phyloP scores from a whole-genome alignment of 2,113 vertebrate species.

The Petrocephalus zakoni region DNA sequence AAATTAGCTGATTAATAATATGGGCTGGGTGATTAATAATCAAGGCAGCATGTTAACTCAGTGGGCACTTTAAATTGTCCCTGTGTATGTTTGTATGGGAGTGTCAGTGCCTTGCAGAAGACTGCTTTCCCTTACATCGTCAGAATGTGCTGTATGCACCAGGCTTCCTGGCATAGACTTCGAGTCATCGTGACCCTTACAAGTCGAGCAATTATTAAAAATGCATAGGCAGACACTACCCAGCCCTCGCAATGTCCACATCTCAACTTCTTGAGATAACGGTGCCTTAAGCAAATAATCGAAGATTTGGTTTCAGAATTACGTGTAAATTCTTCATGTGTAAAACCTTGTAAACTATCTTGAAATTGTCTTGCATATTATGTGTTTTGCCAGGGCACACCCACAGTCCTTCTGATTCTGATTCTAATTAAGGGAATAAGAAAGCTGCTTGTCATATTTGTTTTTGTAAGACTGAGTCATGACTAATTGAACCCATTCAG shows the following conservation, averaged over 20 bases:
- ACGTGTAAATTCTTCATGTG: not conserved
- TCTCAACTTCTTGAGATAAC: not conserved
- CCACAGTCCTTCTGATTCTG: not conserved
- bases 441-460: slow-evolving; percentile 10
- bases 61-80: too few relatives aligned
- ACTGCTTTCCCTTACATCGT: not conserved
- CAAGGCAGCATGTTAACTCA: too few relatives aligned
- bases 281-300: not conserved
- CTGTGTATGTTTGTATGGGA: too few relatives aligned
- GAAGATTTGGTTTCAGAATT: not conserved
- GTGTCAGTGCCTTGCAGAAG: not conserved
- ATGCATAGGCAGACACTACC: not conserved
- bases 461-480: slow-evolving; percentile 4
- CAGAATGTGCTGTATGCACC: not conserved
- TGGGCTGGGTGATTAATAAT: too few relatives aligned
- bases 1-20: too few relatives aligned
- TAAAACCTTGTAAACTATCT: not conserved
- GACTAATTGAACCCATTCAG: not conserved
- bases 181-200: not conserved
- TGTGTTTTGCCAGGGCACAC: not conserved
- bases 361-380: not conserved
- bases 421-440: not conserved
- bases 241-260: not conserved
- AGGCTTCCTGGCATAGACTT: not conserved
- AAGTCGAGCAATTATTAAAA: not conserved